phyloP scores from a whole-genome alignment of 2,888 invertebrate species.

The Melipona bicolor region DNA sequence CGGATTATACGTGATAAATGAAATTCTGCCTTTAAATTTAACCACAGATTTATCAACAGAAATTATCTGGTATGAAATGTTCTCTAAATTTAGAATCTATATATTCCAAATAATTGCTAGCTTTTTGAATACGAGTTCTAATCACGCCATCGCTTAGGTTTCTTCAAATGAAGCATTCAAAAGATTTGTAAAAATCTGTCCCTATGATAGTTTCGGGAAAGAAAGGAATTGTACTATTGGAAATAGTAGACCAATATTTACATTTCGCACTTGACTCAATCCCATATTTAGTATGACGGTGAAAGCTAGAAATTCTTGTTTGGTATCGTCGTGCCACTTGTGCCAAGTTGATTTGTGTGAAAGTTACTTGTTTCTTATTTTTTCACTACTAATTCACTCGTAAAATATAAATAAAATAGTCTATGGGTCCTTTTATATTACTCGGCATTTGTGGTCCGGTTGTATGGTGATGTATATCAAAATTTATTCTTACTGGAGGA shows the following conservation, averaged over 20 bases:
- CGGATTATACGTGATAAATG: slow-evolving; percentile 25
- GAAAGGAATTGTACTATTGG: slow-evolving; percentile 15
- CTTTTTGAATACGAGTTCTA: slow-evolving; percentile 45
- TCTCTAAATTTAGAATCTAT: slow-evolving; percentile 53
- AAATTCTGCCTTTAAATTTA: slow-evolving; percentile 4
- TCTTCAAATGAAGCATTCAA: slow-evolving; percentile 48
- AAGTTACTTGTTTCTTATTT: too few species aligned
- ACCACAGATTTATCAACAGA: not conserved
- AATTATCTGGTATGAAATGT: slow-evolving; percentile 49
- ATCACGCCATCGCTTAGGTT: slow-evolving; percentile 18
- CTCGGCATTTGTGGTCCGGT: slow-evolving; percentile 5
- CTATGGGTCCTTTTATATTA: slow-evolving; percentile 44
- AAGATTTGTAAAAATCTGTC: slow-evolving; percentile 12
- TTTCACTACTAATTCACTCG: not conserved
- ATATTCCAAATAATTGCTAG: slow-evolving; percentile 57
- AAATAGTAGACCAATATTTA: slow-evolving; percentile 15
- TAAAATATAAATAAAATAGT: slow-evolving; percentile 41
- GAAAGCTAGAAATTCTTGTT: slow-evolving; percentile 10
- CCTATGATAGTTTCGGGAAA: slow-evolving; percentile 13
- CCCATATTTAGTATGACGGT: slow-evolving; percentile 15
- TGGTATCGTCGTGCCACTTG: too few species aligned
- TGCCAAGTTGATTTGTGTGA: too few species aligned
- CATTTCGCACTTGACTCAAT: slow-evolving; percentile 8
- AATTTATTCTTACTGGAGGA: slow-evolving; percentile 31
- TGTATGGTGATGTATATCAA: slow-evolving; percentile 21